Evolutionary conservation across 2,888 invertebrate genomes (phyloP).

Genomic region (Tachystola acroxantha): DNA sequence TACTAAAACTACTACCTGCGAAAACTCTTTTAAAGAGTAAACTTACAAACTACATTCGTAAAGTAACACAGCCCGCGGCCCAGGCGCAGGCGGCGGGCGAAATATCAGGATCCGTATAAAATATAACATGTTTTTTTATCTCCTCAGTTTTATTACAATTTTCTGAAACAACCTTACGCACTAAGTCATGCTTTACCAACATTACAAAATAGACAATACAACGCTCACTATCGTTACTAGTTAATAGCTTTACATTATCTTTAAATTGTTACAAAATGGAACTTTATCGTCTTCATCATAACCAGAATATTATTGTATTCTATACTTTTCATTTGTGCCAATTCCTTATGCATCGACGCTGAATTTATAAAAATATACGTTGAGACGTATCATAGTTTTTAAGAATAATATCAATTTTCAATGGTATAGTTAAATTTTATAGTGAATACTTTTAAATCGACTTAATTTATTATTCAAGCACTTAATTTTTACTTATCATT

Average conservation of each 20-base stretch:
- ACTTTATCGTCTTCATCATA: constrained; percentile 47
- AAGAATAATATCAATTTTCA: constrained; percentile 58
- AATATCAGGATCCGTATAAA: constrained; percentile 68
- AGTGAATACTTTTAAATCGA: constrained; percentile 51
- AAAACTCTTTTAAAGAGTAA: constrained; percentile 77
- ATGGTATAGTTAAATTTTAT: constrained; percentile 55
- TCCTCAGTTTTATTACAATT: constrained; percentile 72
- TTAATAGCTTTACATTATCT: constrained; percentile 57
- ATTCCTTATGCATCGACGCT: constrained; percentile 70
- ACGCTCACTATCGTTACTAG: constrained; percentile 68
- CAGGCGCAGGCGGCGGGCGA: constrained; percentile 29
- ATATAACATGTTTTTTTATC: constrained; percentile 66
- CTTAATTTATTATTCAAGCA: constrained; percentile 58
- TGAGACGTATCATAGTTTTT: constrained; percentile 50
- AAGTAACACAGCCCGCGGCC: constrained; percentile 61
- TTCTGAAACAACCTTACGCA: constrained; percentile 73
- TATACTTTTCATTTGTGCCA: constrained; percentile 55
- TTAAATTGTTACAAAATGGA: constrained; percentile 64
- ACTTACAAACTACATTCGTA: constrained; percentile 71
- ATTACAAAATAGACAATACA: constrained; percentile 72
- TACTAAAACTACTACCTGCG: constrained; percentile 76
- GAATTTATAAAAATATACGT: constrained; percentile 73
- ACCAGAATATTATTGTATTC: constrained; percentile 43
- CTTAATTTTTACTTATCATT: constrained; percentile 60
- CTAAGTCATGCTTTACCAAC: constrained; percentile 56